Conservation (phyloP, 2,113 vertebrate genomes). For the Columba livia region DNA sequence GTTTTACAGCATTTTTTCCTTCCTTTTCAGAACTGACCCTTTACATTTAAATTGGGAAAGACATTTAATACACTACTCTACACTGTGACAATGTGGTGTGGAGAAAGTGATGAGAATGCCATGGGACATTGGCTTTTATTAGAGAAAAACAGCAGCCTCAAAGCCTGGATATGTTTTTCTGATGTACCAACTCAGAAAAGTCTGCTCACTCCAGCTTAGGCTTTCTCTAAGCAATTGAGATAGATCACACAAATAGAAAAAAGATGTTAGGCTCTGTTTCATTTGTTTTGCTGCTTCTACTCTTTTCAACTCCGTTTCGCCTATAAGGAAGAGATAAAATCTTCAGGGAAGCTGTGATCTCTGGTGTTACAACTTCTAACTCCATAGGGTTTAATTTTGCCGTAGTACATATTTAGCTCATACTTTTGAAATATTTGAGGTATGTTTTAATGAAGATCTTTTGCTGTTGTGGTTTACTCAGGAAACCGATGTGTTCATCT, state of each 20-base stretch:
- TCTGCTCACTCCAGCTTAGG: neutral
- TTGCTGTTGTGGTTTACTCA: neutral
- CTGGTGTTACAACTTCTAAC: neutral
- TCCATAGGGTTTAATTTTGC: neutral
- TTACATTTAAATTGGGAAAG: constrained; percentile 1
- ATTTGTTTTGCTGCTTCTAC: neutral
- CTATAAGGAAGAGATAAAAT: neutral
- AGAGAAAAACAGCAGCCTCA: neutral
- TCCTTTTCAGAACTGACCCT: neutral
- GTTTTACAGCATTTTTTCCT: neutral
- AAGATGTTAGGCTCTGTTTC: neutral
- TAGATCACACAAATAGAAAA: neutral
- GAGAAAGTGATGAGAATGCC: neutral
- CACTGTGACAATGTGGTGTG: neutral
- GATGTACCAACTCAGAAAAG: neutral
- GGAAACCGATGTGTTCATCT: neutral
- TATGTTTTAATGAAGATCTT: neutral
- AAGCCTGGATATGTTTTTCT: neutral
- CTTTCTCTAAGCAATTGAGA: neutral
- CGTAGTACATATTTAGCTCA: neutral
- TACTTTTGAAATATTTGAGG: neutral
- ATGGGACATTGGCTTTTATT: neutral
- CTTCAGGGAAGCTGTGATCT: neutral
- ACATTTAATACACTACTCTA: neutral
- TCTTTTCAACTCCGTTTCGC: neutral